Conservation (phyloP, 2,113 vertebrate genomes). For the Rhipidura dahli region DNA sequence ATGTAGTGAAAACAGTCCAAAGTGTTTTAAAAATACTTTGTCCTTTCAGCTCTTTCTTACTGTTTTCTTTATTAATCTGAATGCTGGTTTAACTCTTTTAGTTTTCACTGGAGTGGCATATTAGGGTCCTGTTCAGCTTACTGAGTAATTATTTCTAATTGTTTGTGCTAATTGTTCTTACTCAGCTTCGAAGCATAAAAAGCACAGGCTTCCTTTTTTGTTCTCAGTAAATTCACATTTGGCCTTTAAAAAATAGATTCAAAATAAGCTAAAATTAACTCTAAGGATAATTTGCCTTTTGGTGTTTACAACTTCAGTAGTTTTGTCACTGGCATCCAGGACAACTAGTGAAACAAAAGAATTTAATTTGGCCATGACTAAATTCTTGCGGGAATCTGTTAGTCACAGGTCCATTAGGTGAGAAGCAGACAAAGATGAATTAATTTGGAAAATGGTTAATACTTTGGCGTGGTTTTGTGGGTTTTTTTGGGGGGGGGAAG, state of each 20-base stretch:
- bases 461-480: neutral
- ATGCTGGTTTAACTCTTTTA: neutral
- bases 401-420: neutral
- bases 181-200: neutral
- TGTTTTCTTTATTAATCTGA: neutral
- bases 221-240: neutral
- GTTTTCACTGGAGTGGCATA: neutral
- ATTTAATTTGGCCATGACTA: neutral
- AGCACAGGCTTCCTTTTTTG: neutral
- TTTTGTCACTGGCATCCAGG: neutral
- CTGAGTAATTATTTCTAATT: neutral
- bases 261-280: neutral
- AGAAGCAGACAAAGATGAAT: neutral
- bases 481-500: neutral
- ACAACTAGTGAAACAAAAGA: neutral
- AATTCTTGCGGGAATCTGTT: neutral
- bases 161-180: neutral
- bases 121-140: neutral
- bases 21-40: neutral
- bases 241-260: neutral
- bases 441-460: neutral
- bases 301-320: neutral
- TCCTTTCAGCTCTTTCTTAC: neutral
- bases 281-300: neutral
- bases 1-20: neutral